Conservation (phyloP, 53 echinoderm and acorn worm species). For the Holothuria scabra region DNA sequence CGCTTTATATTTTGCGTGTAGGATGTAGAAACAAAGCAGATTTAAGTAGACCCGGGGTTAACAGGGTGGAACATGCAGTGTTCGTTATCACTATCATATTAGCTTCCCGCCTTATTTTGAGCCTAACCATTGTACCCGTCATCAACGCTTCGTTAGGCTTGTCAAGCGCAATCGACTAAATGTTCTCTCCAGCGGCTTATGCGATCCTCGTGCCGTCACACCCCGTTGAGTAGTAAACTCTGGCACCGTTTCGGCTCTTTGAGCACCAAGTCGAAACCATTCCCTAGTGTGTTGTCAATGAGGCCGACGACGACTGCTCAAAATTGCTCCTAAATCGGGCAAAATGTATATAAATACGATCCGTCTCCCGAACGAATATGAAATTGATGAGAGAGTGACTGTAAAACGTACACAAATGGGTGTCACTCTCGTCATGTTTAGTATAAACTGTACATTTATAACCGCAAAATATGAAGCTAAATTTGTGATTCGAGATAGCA, state of each 20-base stretch:
- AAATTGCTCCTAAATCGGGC: constrained; percentile 38
- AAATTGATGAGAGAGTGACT: constrained; percentile 40
- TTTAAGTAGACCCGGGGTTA: too few relatives aligned
- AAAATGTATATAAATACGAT: constrained; percentile 9
- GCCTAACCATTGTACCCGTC: constrained; percentile 44
- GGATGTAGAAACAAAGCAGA: too few relatives aligned
- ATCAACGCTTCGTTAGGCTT: constrained; percentile 45
- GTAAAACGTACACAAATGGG: constrained; percentile 32
- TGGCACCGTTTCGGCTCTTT: constrained; percentile 46
- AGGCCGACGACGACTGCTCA: constrained; percentile 27
- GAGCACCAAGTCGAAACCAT: constrained; percentile 36
- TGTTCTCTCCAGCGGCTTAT: constrained; percentile 34
- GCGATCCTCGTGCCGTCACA: constrained; percentile 36
- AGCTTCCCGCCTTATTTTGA: not conserved
- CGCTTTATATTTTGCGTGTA: too few relatives aligned
- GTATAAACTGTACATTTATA: constrained; percentile 29
- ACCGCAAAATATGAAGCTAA: constrained; percentile 21
- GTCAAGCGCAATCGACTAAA: constrained; percentile 26
- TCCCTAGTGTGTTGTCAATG: constrained; percentile 46
- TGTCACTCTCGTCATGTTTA: constrained; percentile 37
- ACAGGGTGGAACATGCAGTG: too few relatives aligned
- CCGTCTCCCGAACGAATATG: constrained; percentile 26
- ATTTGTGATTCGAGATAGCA: constrained; percentile 33
- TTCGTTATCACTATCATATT: too few relatives aligned
- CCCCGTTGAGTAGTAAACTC: constrained; percentile 44